Evolutionary conservation across 2,888 invertebrate species (phyloP).

Genomic region (Morpho achilles): DNA sequence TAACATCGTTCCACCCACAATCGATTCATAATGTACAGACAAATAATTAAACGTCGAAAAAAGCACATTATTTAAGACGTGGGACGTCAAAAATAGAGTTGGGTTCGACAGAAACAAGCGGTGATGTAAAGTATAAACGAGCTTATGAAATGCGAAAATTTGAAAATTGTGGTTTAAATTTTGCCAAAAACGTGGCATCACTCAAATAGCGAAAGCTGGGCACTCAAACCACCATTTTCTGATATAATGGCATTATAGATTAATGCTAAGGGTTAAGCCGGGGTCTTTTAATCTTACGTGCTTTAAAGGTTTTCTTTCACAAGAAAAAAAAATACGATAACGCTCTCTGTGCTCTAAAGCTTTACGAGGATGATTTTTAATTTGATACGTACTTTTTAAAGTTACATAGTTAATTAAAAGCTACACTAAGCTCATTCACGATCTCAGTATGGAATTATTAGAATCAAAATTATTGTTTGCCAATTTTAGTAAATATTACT

Average conservation of each 20-base stretch:
- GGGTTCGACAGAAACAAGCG: conserved; percentile 6
- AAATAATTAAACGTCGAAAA: not conserved
- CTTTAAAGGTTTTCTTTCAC: conserved; percentile 13
- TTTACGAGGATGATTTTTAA: not conserved
- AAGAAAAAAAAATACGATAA: conserved; percentile 6
- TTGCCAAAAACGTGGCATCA: no score
- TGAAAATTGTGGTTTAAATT: conserved; percentile 10
- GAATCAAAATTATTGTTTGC: no score
- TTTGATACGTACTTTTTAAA: no score
- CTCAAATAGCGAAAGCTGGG: no score
- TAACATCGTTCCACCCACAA: not conserved
- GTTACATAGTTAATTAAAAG: no score
- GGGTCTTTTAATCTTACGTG: conserved; percentile 13
- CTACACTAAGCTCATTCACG: no score
- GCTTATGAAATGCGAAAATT: conserved; percentile 9
- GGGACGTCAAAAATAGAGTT: not conserved
- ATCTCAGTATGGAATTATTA: no score
- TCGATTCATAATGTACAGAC: not conserved
- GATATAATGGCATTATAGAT: not conserved
- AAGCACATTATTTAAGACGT: not conserved
- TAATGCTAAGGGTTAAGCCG: conserved; percentile 11
- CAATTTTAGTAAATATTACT: no score
- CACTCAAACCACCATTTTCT: conserved; percentile 1
- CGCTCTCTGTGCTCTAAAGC: not conserved
- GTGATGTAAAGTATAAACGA: not conserved